These are phyloP conservation scores for Saturnia pavonia DNA, from an alignment of 2,888 invertebrate genomes.

Conservation along the genomic window DNA sequence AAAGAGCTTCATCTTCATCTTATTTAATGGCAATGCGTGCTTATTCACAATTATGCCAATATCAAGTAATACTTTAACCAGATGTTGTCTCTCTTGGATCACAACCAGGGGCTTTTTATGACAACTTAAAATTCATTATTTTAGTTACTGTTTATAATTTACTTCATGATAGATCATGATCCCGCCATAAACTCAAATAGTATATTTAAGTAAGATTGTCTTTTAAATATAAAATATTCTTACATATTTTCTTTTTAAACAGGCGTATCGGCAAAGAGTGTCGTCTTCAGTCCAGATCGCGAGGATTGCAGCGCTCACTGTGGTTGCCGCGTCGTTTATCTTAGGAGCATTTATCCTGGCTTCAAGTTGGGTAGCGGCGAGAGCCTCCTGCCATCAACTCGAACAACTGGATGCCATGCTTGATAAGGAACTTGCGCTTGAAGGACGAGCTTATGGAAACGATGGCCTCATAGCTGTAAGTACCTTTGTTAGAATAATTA, in stretches of 20 bases:
- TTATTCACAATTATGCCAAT: too few species aligned
- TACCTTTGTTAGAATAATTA: slow-evolving; percentile 31
- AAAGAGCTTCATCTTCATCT: too few species aligned
- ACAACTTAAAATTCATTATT: too few species aligned
- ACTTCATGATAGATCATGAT: too few species aligned
- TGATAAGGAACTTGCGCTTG: slow-evolving; percentile 86
- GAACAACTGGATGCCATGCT: slow-evolving; percentile 85
- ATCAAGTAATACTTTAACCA: too few species aligned
- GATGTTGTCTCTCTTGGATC: too few species aligned
- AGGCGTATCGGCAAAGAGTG: slow-evolving; percentile 90
- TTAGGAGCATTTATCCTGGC: slow-evolving; percentile 92
- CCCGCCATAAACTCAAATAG: not conserved
- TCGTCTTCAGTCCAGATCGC: slow-evolving; percentile 93
- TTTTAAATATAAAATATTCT: not conserved
- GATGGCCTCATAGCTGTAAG: slow-evolving; percentile 88
- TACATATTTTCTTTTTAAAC: slow-evolving; percentile 33
- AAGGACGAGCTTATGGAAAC: slow-evolving; percentile 80
- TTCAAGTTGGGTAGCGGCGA: slow-evolving; percentile 91
- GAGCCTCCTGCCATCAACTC: slow-evolving; percentile 89
- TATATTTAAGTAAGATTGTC: not conserved
- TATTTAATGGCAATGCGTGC: too few species aligned
- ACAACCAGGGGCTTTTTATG: too few species aligned
- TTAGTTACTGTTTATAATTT: too few species aligned
- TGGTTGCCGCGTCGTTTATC: slow-evolving; percentile 90
- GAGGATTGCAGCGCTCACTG: slow-evolving; percentile 91